Evolutionary conservation across 2,113 vertebrate genomes (phyloP), one percentile per base, ranked within the genome.

Genomic region (Mirza zaza): DNA sequence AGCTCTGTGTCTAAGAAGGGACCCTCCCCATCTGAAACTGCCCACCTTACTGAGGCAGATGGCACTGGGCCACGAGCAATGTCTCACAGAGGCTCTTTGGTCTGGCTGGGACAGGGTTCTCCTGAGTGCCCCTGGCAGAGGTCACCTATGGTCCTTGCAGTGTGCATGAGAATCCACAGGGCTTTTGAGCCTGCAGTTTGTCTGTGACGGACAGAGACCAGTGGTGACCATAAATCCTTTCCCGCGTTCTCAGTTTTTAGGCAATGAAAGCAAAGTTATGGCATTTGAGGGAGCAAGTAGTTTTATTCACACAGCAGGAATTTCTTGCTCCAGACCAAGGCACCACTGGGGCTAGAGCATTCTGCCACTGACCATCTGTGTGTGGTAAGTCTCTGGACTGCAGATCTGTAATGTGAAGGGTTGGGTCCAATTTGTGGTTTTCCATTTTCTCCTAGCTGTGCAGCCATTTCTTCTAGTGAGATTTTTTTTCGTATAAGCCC

Each of bases 1-100:
- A 20, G 59, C 52, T 42, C 77, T 20, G 61, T 1, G n/a, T 65
- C 92, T 27, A 21, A 87, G 85, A 76, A 97, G 93, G 91, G 77
- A 67, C 12, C 52, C 17, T 71, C 32, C 34, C 45, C 8, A 2
- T n/a, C 73, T 21, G 29, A 67, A 52, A 13, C 42, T 4, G 17
- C 14, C 27, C 23, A 10, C 10, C 29, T n/a, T 29, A n/a, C 14
- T 2, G 48, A 52, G 59, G 59, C 85, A 14, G 27, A 17, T 17
- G 39, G 75, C 48, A 21, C 45, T 6, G 8, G 80, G 36, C 55
- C 50, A 2, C 0, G 17, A 32, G 11, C 10, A 2, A 59, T 6
- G 29, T 7, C 84, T 42, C 73, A 1, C 0, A 1, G 50, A n/a
- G 39, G 21, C 59, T 34, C 71, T 70, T 20, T 18, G 65, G 67